These are phyloP conservation scores for Pachyrhynchus sulphureomaculatus DNA, from an alignment of 1,140 invertebrate species.

Conservation along the genomic window DNA sequence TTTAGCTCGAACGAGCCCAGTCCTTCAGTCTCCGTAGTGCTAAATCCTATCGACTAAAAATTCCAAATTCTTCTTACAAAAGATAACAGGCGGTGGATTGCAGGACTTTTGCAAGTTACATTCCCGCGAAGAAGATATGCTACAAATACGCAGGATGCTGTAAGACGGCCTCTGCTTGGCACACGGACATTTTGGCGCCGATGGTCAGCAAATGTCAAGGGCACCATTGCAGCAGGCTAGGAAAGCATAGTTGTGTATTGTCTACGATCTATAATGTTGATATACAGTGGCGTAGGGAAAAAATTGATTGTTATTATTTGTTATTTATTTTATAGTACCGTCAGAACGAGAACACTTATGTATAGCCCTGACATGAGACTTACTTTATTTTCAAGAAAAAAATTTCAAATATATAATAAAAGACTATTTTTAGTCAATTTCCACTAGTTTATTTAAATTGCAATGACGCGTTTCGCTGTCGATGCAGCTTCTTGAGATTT, in stretches of 20 bases:
- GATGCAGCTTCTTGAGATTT: too few species aligned
- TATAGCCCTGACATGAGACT: too few species aligned
- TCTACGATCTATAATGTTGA: constrained; percentile 5
- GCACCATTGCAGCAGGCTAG: constrained; percentile 15
- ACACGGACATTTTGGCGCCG: constrained; percentile 18
- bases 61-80: constrained; percentile 12
- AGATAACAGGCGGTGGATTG: constrained; percentile 17
- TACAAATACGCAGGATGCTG: constrained; percentile 17
- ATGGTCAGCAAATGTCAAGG: constrained; percentile 22
- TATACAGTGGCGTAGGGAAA: constrained; percentile 1
- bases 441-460: too few species aligned
- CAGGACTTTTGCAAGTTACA: constrained; percentile 16
- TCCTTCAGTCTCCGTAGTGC: not conserved
- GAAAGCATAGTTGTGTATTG: constrained; percentile 18
- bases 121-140: constrained; percentile 12
- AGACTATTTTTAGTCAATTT: too few species aligned
- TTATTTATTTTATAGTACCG: too few species aligned
- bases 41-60: constrained; percentile 4
- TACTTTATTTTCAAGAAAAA: too few species aligned
- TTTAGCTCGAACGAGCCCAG: too few species aligned
- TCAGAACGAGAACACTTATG: too few species aligned
- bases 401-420: too few species aligned
- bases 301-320: too few species aligned
- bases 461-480: too few species aligned
- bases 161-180: constrained; percentile 9